phyloP scores from a whole-genome alignment of 2,888 invertebrate genomes.

The Pachydiplax longipennis region DNA sequence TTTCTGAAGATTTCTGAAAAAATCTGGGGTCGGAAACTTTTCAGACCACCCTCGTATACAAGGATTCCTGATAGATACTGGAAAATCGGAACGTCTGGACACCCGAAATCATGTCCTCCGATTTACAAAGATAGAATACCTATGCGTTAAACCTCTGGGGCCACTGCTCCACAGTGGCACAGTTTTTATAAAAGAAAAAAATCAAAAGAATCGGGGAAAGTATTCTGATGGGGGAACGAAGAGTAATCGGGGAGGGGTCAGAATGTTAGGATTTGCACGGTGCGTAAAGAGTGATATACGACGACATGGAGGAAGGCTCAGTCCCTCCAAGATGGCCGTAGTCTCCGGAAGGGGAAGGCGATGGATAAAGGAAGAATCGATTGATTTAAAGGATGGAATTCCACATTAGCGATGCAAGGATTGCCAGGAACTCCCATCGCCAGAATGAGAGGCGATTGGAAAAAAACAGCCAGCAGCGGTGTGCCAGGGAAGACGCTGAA shows the following conservation, averaged over 20 bases:
- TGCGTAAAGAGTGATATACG: background rate
- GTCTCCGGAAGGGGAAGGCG: background rate
- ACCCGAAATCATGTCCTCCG: too few species aligned
- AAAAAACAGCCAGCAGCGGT: background rate
- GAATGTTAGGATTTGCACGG: background rate
- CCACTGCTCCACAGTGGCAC: too few species aligned
- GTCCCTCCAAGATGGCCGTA: background rate
- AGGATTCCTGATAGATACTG: too few species aligned
- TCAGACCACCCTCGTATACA: too few species aligned
- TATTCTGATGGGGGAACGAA: background rate
- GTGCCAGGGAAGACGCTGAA: background rate
- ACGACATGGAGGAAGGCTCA: background rate
- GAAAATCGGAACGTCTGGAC: too few species aligned
- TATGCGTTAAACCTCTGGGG: too few species aligned
- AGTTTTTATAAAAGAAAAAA: background rate
- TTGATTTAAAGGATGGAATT: slow-evolving; percentile 1
- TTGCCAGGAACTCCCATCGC: background rate
- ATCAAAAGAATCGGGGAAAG: background rate
- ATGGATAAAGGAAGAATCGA: background rate
- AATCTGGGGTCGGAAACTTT: too few species aligned
- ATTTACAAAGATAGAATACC: too few species aligned
- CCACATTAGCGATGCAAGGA: background rate
- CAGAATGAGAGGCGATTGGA: background rate
- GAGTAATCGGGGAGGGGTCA: background rate
- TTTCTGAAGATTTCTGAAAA: too few species aligned